Evolutionary conservation across 1,140 invertebrate species (phyloP), one percentile per base, ranked within the genome.

Genomic region (Ceratoteleas bidentatus): DNA sequence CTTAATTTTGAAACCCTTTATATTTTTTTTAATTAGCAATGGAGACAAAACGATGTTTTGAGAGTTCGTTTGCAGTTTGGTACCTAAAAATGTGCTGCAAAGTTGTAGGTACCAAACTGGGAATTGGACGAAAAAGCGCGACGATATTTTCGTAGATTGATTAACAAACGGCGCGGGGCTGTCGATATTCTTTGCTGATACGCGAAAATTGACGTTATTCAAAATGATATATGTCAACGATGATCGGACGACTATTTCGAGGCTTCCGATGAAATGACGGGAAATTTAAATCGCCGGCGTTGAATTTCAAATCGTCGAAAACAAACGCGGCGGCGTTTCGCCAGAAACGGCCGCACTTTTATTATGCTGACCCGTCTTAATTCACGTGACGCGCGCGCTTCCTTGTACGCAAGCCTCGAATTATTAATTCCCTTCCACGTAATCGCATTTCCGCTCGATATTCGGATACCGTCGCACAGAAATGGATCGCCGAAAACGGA

Each of bases 311-410:
- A 57, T 56, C 38, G 33, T 47, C 34, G 40, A 68, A 68, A 53
- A 62, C 52, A 75, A 52, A 9, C 9, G n/a, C 13, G 33, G 13
- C 36, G 8, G 24, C 32, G 45, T 53, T 74, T 74, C 52, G 36
- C 61, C 58, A 65, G 62, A 53, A 75, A 38, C 54, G 47, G 64
- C 34, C 16, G 38, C 45, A 13, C 74, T 84, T 84, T 84, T 65
- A 81, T 84, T 81, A 78, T 58, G 78, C 83, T 84, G 83, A 84
- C 65, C 70, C 50, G 70, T 74, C 70, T 49, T 74, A 81, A 81
- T 84, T 76, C 68, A 76, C 65, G 62, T 68, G 34, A 68, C 66
- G 56, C 69, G 62, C 53, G 33, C 13, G 33, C 13, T 81, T 84
- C 74, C 73, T 50, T 66, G 47, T 70, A 52, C 64, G 52, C 68